Conservation (phyloP, 2,888 invertebrate species). For the Tanytarsus gracilentus region DNA sequence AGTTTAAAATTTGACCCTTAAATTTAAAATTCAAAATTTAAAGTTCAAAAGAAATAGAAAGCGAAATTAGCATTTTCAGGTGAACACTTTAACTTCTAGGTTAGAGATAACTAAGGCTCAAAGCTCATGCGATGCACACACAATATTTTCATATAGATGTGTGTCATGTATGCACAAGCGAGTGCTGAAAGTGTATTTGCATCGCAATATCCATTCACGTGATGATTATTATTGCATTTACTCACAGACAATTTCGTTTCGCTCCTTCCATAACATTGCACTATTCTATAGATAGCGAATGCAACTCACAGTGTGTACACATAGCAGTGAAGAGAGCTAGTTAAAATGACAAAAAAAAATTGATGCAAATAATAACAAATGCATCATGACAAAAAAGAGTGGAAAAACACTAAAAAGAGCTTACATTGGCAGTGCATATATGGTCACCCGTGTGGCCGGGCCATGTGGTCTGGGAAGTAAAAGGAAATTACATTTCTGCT, state of each 20-base stretch:
- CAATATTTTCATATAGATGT: background rate
- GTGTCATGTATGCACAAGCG: background rate
- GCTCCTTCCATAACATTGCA: conserved; percentile 4
- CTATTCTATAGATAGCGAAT: background rate
- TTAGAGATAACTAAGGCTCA: too few species aligned
- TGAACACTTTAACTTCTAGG: too few species aligned
- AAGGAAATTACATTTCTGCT: conserved; percentile 12
- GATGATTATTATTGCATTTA: conserved; percentile 24
- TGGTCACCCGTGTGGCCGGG: too few species aligned
- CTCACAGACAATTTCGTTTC: conserved; percentile 2
- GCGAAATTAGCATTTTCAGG: too few species aligned
- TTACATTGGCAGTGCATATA: too few species aligned
- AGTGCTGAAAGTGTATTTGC: too few species aligned
- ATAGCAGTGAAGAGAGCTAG: background rate
- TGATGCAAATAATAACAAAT: conserved; percentile 3
- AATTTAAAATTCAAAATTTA: too few species aligned
- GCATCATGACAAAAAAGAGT: too few species aligned
- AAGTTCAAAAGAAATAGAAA: too few species aligned
- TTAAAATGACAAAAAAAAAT: background rate
- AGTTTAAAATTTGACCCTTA: too few species aligned
- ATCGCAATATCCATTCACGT: conserved; percentile 14
- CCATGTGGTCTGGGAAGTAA: background rate
- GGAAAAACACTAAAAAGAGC: too few species aligned
- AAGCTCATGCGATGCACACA: too few species aligned
- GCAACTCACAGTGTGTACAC: background rate